Evolutionary conservation across 2,797 vertebrate species (phyloP).

Genomic region (Aulostomus chinensis): DNA sequence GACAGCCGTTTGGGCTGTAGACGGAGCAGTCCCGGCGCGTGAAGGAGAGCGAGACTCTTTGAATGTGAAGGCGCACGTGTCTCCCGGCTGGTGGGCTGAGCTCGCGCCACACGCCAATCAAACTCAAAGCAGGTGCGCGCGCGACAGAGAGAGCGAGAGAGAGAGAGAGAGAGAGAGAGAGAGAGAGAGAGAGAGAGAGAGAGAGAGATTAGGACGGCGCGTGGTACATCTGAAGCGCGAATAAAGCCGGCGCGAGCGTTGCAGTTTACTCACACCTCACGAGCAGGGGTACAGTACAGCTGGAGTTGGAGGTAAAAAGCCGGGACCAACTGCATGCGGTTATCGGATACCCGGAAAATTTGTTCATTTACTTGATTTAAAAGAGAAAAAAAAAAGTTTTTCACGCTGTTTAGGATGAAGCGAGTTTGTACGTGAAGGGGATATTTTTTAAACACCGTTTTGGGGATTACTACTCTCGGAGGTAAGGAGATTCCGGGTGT

Average conservation of each 20-base stretch:
- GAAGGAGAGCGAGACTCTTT: too few species aligned
- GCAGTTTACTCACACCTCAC: conserved; percentile 69
- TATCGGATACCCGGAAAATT: too few species aligned
- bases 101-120: conserved; percentile 77
- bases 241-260: conserved; percentile 68
- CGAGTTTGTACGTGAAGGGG: conserved; percentile 31
- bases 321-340: not conserved
- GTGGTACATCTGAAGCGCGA: conserved; percentile 64
- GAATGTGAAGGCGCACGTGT: not conserved
- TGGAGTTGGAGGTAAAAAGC: conserved; percentile 1
- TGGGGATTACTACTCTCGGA: too few species aligned
- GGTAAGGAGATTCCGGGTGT: too few species aligned
- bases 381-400: conserved; percentile 38
- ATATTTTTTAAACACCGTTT: conserved; percentile 27
- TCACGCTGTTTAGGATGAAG: conserved; percentile 18
- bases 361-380: not conserved
- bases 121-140: conserved; percentile 48
- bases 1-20: too few species aligned
- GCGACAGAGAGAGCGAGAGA: conserved; percentile 11
- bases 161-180: conserved; percentile 25
- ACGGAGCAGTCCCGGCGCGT: too few species aligned
- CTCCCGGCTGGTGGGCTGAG: conserved; percentile 69
- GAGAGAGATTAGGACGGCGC: conserved; percentile 57
- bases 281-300: conserved; percentile 27
- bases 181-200: conserved; percentile 29